Evolutionary conservation across 2,113 vertebrate genomes (phyloP).

Genomic region (Sturnus vulgaris): DNA sequence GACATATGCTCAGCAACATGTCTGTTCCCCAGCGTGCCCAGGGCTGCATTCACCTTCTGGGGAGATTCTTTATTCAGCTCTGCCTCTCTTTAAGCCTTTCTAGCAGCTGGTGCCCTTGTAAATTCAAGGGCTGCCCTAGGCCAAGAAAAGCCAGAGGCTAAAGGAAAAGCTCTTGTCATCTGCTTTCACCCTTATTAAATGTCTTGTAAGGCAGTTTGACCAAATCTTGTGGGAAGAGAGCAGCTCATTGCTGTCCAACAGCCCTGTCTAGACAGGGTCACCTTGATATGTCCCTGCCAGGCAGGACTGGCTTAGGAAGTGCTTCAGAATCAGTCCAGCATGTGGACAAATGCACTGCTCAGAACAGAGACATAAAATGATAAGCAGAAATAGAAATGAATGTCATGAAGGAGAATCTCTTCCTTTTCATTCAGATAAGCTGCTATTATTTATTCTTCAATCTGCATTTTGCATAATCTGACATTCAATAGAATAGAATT

Average conservation of each 20-base stretch:
- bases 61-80: neutral
- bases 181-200: constrained; percentile 12
- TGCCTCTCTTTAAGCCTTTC: constrained; percentile 1
- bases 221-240: neutral
- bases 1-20: neutral
- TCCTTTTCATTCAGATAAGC: neutral
- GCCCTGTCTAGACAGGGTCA: neutral
- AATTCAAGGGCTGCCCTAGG: neutral
- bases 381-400: neutral
- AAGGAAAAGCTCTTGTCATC: constrained; percentile 12
- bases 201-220: neutral
- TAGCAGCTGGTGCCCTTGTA: constrained; percentile 41
- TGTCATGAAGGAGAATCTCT: neutral
- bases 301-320: neutral
- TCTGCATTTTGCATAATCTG: neutral
- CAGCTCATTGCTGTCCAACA: neutral
- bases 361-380: neutral
- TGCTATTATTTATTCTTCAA: neutral
- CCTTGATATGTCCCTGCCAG: neutral
- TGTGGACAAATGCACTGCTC: neutral
- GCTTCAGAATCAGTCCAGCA: neutral
- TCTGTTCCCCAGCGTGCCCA: neutral
- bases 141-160: constrained; percentile 1
- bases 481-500: neutral
- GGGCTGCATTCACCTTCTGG: neutral